Evolutionary conservation across 2,113 vertebrate genomes (phyloP), one percentile per base, ranked within the genome.

Genomic region (Ceyx margarethae): DNA sequence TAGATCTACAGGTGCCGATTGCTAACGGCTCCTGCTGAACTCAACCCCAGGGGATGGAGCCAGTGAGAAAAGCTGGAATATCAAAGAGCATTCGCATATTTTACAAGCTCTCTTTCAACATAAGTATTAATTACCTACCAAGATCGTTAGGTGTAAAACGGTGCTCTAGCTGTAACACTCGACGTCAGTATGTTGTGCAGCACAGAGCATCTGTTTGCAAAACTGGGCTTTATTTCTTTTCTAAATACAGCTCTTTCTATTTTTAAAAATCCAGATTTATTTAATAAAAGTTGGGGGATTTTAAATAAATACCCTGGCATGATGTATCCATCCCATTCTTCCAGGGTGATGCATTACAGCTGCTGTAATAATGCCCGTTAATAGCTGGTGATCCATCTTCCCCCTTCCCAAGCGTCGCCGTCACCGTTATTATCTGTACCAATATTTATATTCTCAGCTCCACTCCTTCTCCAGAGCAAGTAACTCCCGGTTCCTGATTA

Each of bases 301-400:
- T 96, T 85, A 95, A 93, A 96, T 91, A 95, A 94, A 87, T 65
- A 69, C 76, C 21, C 81, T 82, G 68, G 92, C 82, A 16, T 33
- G 87, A 89, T 87, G 75, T 20, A 91, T 85, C 95, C 50, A 1
- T 74, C 85, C 89, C 85, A 35, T 92, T 94, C 85, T 80, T 77
- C 40, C 64, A 1, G 25, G 71, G 78, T 93, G 91, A 96, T 95
- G 89, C 87, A 94, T 75, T 87, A 73, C 92, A 93, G 96, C 91
- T 95, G 89, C 84, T 94, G 61, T 91, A 94, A 81, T 93, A 93
- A 96, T 94, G 87, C 94, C 91, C 81, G 60, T 89, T 96, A 95
- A 96, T 93, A 78, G 95, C 95, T 82, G 91, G 89, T 82, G 91
- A 96, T 96, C 94, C 91, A 96, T 96, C 96, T 96, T 95, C 87